Evolutionary conservation across 2,797 vertebrate species (phyloP).

Genomic region (Falco peregrinus): DNA sequence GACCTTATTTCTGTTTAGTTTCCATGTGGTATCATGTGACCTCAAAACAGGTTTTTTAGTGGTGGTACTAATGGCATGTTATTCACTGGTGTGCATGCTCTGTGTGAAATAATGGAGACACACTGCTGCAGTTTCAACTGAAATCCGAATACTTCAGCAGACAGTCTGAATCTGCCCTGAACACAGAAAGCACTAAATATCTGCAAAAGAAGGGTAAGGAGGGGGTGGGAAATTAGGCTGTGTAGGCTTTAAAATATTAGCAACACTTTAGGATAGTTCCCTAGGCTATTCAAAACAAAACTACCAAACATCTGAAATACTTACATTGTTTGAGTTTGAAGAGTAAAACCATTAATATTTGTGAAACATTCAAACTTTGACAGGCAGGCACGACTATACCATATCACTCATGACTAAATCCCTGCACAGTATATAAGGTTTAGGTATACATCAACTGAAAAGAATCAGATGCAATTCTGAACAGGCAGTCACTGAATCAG

Average conservation of each 20-base stretch:
- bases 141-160: neutral
- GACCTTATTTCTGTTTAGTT: neutral
- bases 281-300: neutral
- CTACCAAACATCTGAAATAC: neutral
- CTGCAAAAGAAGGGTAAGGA: neutral
- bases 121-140: neutral
- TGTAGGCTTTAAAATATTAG: neutral
- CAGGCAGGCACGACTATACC: accelerated
- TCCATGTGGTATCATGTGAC: neutral
- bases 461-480: neutral
- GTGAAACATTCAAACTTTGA: neutral
- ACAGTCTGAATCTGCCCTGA: neutral
- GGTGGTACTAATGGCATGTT: neutral
- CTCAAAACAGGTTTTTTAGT: neutral
- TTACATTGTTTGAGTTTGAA: neutral
- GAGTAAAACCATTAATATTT: neutral
- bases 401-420: neutral
- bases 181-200: neutral
- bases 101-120: neutral
- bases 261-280: neutral
- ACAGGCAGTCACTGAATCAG: neutral
- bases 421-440: neutral
- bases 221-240: neutral
- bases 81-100: neutral
- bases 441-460: neutral